These are phyloP conservation scores for Spialia ferax DNA, from an alignment of 2,888 invertebrate genomes.

Conservation along the genomic window DNA sequence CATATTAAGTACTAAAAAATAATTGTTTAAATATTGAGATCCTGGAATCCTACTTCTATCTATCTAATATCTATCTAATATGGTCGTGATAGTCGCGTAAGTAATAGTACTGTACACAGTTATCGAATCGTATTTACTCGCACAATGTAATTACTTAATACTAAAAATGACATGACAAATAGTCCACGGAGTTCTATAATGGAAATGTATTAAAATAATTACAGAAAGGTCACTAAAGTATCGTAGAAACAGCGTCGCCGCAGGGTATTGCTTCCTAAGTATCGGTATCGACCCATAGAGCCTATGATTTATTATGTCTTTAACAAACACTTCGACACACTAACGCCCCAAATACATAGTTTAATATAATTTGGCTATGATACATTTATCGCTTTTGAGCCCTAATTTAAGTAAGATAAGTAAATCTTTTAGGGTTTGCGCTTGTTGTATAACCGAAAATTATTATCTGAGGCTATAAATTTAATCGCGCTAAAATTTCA, in stretches of 20 bases:
- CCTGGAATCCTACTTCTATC: no score
- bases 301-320: conserved; percentile 10
- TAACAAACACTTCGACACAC: conserved; percentile 1
- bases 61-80: no score
- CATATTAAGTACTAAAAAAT: no score
- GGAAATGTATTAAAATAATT: conserved; percentile 6
- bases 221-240: conserved; percentile 2
- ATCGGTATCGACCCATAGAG: conserved; percentile 9
- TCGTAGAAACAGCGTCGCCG: background rate
- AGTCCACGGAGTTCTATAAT: background rate
- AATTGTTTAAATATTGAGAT: no score
- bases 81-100: no score
- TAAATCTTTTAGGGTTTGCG: no score
- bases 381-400: background rate
- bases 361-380: background rate
- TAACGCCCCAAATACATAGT: background rate
- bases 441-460: no score
- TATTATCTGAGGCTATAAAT: no score
- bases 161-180: background rate
- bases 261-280: conserved; percentile 9
- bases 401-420: background rate
- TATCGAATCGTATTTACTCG: no score
- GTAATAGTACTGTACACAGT: no score
- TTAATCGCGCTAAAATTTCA: no score
- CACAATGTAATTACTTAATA: no score